phyloP scores from a whole-genome alignment of 2,888 invertebrate genomes.

The Quadroppia sp. region DNA sequence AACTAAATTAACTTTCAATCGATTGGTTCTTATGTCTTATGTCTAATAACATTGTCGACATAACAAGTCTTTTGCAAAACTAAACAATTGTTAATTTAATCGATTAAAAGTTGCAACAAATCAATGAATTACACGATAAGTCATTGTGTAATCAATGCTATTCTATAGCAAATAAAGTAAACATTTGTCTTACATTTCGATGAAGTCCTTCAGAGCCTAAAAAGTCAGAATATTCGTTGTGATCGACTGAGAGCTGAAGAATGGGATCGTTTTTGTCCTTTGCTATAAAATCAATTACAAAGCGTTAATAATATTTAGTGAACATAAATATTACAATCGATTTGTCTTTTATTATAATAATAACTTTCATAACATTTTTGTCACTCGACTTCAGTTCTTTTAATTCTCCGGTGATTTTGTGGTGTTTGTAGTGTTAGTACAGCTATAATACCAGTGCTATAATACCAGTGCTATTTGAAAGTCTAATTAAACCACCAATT shows the following conservation, averaged over 20 bases:
- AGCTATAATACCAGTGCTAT: neutral
- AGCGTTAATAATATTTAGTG: neutral
- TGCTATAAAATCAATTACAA: neutral
- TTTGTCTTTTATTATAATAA: neutral
- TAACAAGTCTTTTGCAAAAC: too few species aligned
- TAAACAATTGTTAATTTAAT: too few species aligned
- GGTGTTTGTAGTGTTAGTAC: neutral
- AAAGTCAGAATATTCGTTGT: slow-evolving; percentile 25
- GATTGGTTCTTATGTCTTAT: neutral
- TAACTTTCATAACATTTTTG: neutral
- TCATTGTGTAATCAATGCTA: too few species aligned
- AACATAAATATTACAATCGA: slow-evolving; percentile 2
- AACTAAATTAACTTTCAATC: neutral
- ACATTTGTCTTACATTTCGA: neutral
- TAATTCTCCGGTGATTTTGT: neutral
- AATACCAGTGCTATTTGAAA: slow-evolving; percentile 13
- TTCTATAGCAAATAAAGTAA: neutral
- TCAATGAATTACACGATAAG: neutral
- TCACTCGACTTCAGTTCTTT: neutral
- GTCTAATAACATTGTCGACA: too few species aligned
- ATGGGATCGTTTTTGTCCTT: slow-evolving; percentile 2
- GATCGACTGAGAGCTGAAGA: slow-evolving; percentile 24
- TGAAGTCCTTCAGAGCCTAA: slow-evolving; percentile 15
- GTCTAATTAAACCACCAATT: slow-evolving; percentile 31
- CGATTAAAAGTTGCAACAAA: too few species aligned